phyloP scores from a whole-genome alignment of 2,888 invertebrate genomes.

The Sipha maydis region DNA sequence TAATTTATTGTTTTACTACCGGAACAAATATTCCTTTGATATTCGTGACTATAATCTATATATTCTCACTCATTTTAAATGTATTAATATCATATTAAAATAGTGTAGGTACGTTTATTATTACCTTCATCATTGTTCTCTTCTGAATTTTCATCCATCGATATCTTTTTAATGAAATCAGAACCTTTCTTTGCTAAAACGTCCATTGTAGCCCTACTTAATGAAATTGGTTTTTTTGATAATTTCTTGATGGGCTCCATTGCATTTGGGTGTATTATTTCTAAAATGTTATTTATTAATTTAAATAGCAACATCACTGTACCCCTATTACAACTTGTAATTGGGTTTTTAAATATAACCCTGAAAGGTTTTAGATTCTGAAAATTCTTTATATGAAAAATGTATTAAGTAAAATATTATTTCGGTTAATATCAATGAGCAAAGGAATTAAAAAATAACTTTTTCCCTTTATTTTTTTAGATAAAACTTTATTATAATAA shows the following conservation, averaged over 20 bases:
- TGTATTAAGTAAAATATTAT: too few relatives aligned
- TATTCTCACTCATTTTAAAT: neutral
- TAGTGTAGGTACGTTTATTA: neutral
- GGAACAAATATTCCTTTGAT: too few relatives aligned
- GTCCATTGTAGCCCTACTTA: neutral
- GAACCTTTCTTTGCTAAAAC: neutral
- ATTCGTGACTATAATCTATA: neutral
- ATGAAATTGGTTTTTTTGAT: neutral
- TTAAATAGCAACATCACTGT: too few relatives aligned
- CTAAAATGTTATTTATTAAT: neutral
- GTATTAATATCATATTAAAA: neutral
- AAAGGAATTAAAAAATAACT: too few relatives aligned
- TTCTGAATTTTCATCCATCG: neutral
- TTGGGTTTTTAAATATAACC: too few relatives aligned
- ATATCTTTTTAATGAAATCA: neutral
- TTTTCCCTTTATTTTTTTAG: too few relatives aligned
- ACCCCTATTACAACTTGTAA: too few relatives aligned
- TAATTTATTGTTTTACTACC: too few relatives aligned
- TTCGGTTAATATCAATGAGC: too few relatives aligned
- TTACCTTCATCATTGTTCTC: neutral
- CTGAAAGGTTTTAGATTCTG: too few relatives aligned
- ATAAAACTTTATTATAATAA: too few relatives aligned
- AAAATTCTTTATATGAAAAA: too few relatives aligned
- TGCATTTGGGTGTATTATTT: neutral
- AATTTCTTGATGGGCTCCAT: neutral